Evolutionary conservation across 2,797 vertebrate genomes (phyloP), one percentile per base, ranked within the genome.

Genomic region (Channa striata): DNA sequence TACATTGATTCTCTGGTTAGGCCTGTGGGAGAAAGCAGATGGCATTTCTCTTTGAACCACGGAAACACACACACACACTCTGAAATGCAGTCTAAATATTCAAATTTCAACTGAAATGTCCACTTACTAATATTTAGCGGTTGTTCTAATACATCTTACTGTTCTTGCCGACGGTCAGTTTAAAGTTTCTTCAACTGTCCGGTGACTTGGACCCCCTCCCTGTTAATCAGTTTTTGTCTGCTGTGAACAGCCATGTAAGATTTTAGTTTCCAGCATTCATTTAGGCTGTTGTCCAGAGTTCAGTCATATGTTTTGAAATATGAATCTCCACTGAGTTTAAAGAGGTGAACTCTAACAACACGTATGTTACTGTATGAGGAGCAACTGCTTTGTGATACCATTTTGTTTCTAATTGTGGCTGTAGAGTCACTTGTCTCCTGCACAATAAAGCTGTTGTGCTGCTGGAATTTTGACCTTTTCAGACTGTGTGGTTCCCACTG

Each of bases 1-100:
- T 49, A 30, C 58, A 75, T 59, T 68, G 43, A 81, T 73, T 67
- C 53, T 72, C 60, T 78, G 39, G 69, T 67, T 46, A 50, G 70
- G 44, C 30, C 56, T 53, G 23, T 58, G 53, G 56, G 47, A 65
- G 58, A 66, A 30, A 80, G 40, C 73, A 79, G 61, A 74, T 83
- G 60, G 43, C n/a, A 44, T 19, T 44, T 19, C n/a, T 44, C 43
- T 44, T 44, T 44, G 43, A 44, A 44, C 43, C 43, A 44, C 19
- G n/a, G 43, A 44, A 44, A 44, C 37, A 63, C 23, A 78, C 16
- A 36, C 33, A 30, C 53, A 11, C 17, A 59, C 25, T 39, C 20
- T 54, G 7, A 11, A 36, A 59, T 59, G n/a, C 16, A 37, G 19
- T 25, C 6, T 23, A 11, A 23, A 2, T 46, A 34, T 36, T 10